Base-by-base conservation (phyloP, 2,888 invertebrate species). In the Epinotia demarniana region DNA sequence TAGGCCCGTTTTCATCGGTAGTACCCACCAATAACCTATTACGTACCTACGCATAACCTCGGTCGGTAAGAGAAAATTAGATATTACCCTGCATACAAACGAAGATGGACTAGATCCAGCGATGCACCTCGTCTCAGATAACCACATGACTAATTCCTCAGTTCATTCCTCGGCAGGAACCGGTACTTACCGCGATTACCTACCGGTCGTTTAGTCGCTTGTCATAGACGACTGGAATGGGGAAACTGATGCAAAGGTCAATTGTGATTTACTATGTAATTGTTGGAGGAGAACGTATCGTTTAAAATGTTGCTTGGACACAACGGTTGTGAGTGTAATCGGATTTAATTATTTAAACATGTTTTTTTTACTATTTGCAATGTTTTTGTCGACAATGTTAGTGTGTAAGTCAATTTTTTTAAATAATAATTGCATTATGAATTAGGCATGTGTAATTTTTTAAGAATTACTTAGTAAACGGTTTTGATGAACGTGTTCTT, bases 181-280 rank as follows among this genome's bases (percentile, higher is more conserved):
- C 69, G 69, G 74, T 75, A 75, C 75, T 75, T 75, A 71, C 55
- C 9, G n/a, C 75, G 66, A 62, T 75, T 75, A 75, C 72, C 70
- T 69, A 69, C 73, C 67, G 66, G 67, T 61, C 71, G 71, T 72
- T 72, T 75, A 75, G 69, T 61, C 23, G 57, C 57, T 55, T 67
- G 67, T 55, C 55, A 57, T 19, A 60, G 58, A 66, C 39, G 46
- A 55, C 84, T 84, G 85, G 85, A 84, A 87, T 85, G 84, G 85
- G 85, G 84, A 87, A 82, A 79, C 74, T 27, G 85, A 58, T 73
- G 67, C 46, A 39, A 83, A 81, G 80, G 83, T 73, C 84, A 83
- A 84, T 85, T 84, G 81, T 88, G 85, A 89, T 89, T 88, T 86
- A 87, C 86, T 73, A 69, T 64, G 27, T 73, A 58, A 63, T 69